Base-by-base conservation (phyloP, 2,797 vertebrate species). In the Aplochiton taeniatus region DNA sequence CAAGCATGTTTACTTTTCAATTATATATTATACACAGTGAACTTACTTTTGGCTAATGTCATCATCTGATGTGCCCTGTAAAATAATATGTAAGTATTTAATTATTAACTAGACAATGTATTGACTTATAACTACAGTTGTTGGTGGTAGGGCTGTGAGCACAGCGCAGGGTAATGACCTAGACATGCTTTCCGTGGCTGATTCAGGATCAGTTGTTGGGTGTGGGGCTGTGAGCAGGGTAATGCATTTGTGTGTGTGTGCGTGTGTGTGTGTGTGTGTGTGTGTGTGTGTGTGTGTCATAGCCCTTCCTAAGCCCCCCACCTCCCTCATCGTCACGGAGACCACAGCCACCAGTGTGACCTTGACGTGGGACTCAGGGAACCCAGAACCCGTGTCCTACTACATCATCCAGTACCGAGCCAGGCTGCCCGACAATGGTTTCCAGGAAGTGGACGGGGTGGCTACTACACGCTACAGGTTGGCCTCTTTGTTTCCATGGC, bases 311-410 rank as follows among this genome's bases (percentile, higher is more conserved):
- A 96, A 95, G 71, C 93, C 94, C 61, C 97, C 97, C 1, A 83
- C 90, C 44, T 94, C 95, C 77, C 91, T 96, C 65, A 89, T 89
- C 55, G 96, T 98, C 82, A 98, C 96, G 12, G 97, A 99, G 88
- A 98, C 97, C 1, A 99, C 97, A 0, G 97, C 97, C 46, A 99
- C 97, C 73, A 99, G 97, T 4, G 95, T 98, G 78, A 99, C 97
- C 66, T 88, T 99, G 69, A 98, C 95, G n/a, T 98, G 96, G 97
- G 95, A 97, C 84, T 98, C 97, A 0, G 97, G 97, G 18, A 98
- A 98, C 84, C 88, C 95, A 0, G 97, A 99, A 56, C 94, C 95
- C 0, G 92, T 98, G 60, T 96, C 95, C 0, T 98, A 95, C 83
- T 99, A 97, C 0, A 93, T 98, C 68, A 96, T 99, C 80, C 97